Percentiles rank a stretch among this genome's conserved stretches.
phyloP scores from a whole-genome alignment of 2,888 invertebrate species.

The Lottia gigantea region DNA sequence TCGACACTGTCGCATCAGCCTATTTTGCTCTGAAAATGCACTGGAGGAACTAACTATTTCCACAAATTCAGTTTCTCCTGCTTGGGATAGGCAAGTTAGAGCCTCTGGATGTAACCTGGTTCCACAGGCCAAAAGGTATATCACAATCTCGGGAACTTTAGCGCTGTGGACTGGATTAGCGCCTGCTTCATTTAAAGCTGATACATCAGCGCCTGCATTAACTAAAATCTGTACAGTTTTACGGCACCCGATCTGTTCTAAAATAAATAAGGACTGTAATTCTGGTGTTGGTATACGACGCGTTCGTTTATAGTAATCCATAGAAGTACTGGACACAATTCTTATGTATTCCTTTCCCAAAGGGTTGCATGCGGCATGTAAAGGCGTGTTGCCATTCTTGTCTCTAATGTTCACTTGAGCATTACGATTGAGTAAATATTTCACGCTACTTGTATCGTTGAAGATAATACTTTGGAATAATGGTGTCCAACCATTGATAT shows the following conservation, averaged over 20 bases:
- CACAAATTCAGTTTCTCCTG: slow-evolving; percentile 1
- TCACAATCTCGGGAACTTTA: background rate
- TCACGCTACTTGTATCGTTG: slow-evolving; percentile 18
- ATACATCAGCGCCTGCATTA: slow-evolving; percentile 22
- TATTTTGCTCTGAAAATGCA: slow-evolving; percentile 12
- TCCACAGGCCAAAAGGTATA: slow-evolving; percentile 18
- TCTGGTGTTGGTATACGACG: slow-evolving; percentile 23
- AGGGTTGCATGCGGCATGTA: slow-evolving; percentile 29
- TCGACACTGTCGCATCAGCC: slow-evolving; percentile 13
- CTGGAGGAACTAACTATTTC: background rate
- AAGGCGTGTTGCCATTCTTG: slow-evolving; percentile 23
- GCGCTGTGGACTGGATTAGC: slow-evolving; percentile 17
- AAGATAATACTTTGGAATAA: slow-evolving; percentile 27
- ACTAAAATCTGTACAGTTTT: slow-evolving; percentile 19
- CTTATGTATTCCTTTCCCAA: slow-evolving; percentile 22
- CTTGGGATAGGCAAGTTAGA: slow-evolving; percentile 7
- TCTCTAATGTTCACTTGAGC: slow-evolving; percentile 22
- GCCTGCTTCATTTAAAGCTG: slow-evolving; percentile 10
- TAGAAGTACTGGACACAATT: slow-evolving; percentile 24
- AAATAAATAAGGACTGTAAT: slow-evolving; percentile 18
- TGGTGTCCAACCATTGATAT: slow-evolving; percentile 46
- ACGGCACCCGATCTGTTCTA: slow-evolving; percentile 14
- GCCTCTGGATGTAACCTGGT: slow-evolving; percentile 14
- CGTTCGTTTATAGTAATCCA: slow-evolving; percentile 23
- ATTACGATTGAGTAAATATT: slow-evolving; percentile 18